A percentile compares a stretch with the other conserved stretches of the same genome.
phyloP scores from a whole-genome alignment of 2,797 vertebrate species.

The Acrossocheilus fasciatus region DNA sequence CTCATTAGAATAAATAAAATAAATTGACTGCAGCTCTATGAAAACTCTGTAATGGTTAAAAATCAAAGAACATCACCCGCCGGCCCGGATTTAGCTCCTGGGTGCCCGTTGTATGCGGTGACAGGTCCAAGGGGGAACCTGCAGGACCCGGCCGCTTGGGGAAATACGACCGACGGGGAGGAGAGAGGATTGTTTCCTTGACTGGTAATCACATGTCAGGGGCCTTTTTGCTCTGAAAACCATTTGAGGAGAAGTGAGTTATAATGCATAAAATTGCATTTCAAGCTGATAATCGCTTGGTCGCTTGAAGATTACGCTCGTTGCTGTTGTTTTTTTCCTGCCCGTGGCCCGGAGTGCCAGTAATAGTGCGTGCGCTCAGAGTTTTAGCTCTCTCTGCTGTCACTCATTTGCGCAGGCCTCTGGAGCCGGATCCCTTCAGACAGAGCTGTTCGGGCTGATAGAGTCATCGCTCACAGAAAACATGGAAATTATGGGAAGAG shows the following conservation, averaged over 20 bases:
- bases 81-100: constrained; percentile 92
- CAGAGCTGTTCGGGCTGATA: constrained; percentile 52
- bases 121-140: constrained; percentile 73
- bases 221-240: constrained; percentile 72
- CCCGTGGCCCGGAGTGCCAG: constrained; percentile 69
- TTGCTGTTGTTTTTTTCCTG: constrained; percentile 66
- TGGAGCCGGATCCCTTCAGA: constrained; percentile 41
- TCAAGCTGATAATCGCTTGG: constrained; percentile 81
- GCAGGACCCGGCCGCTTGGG: constrained; percentile 66
- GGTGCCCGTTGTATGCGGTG: constrained; percentile 88
- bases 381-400: constrained; percentile 70
- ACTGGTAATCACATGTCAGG: constrained; percentile 81
- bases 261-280: constrained; percentile 86
- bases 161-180: constrained; percentile 67
- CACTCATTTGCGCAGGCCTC: constrained; percentile 67
- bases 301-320: constrained; percentile 71
- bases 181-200: constrained; percentile 77
- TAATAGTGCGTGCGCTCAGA: constrained; percentile 77
- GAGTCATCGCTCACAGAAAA: constrained; percentile 31
- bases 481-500: constrained; percentile 12
- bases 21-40: constrained; percentile 99
- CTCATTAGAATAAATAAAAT: constrained; percentile 99
- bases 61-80: constrained; percentile 97
- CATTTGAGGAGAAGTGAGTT: constrained; percentile 67
- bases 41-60: constrained; percentile 99